Percentiles rank a stretch among this genome's conserved stretches.
Conservation (phyloP, 2,888 invertebrate genomes). For the Drymonia ruficornis region DNA sequence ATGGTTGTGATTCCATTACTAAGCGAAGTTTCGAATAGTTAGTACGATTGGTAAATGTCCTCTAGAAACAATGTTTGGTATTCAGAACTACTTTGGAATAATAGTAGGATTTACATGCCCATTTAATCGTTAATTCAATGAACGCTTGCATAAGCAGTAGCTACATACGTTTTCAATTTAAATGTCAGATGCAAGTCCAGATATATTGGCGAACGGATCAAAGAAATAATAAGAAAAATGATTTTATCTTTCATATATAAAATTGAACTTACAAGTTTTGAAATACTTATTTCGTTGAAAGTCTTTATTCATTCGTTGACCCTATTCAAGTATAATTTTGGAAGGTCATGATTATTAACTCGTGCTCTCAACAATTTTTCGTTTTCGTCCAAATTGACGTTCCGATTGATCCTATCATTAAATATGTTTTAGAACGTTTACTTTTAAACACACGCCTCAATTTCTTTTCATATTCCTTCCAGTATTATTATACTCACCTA, state of each 20-base stretch:
- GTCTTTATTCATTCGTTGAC: not conserved
- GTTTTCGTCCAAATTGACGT: slow-evolving; percentile 29
- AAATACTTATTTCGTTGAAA: too few species aligned
- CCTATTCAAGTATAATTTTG: slow-evolving; percentile 4
- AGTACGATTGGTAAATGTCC: slow-evolving; percentile 1
- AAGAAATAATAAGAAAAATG: too few species aligned
- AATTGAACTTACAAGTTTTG: too few species aligned
- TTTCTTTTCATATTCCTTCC: not conserved
- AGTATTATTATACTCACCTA: too few species aligned
- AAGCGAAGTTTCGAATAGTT: slow-evolving; percentile 11
- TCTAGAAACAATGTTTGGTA: not conserved
- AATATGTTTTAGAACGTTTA: slow-evolving; percentile 18
- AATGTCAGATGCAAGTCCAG: not conserved
- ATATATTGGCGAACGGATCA: too few species aligned
- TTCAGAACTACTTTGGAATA: not conserved
- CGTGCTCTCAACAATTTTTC: slow-evolving; percentile 22
- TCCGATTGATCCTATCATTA: slow-evolving; percentile 32
- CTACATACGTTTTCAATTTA: slow-evolving; percentile 3
- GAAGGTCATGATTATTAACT: slow-evolving; percentile 36
- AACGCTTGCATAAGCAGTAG: not conserved
- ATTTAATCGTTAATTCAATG: too few species aligned
- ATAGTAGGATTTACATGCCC: not conserved
- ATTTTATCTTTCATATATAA: too few species aligned
- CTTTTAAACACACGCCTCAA: not conserved
- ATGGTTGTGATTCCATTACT: slow-evolving; percentile 9